phyloP scores from a whole-genome alignment of 2,888 invertebrate species.

The Melinaea menophilus region DNA sequence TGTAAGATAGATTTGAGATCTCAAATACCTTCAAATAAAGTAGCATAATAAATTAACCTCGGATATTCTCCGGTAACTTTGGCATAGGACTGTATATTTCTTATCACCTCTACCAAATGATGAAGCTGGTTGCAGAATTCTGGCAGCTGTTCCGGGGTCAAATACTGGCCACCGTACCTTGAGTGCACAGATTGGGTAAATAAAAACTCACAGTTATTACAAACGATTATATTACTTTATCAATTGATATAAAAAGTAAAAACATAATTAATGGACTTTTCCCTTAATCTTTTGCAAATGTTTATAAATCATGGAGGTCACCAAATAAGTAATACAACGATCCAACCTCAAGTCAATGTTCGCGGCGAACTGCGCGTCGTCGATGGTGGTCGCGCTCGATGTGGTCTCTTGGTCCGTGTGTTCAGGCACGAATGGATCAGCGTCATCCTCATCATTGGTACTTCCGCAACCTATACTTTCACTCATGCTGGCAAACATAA shows the following conservation, averaged over 20 bases:
- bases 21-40: not conserved
- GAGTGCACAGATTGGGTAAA: slow-evolving; percentile 1
- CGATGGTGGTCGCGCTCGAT: slow-evolving; percentile 40
- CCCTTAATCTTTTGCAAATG: not conserved
- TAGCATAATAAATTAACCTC: slow-evolving; percentile 42
- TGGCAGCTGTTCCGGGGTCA: slow-evolving; percentile 69
- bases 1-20: too few species aligned
- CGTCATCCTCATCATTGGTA: slow-evolving; percentile 45
- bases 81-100: slow-evolving; percentile 70
- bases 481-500: slow-evolving; percentile 42
- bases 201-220: not conserved
- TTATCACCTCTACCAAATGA: slow-evolving; percentile 64
- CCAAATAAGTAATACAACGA: not conserved
- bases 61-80: slow-evolving; percentile 70
- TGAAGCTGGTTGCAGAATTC: slow-evolving; percentile 70
- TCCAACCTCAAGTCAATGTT: slow-evolving; percentile 62
- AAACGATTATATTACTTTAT: not conserved
- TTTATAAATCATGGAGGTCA: not conserved
- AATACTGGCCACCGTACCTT: slow-evolving; percentile 69
- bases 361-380: slow-evolving; percentile 55
- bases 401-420: slow-evolving; percentile 33
- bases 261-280: not conserved
- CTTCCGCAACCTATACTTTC: slow-evolving; percentile 56
- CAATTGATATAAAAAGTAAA: not conserved
- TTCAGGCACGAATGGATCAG: not conserved